These are phyloP conservation scores for Augochlorella aurata DNA, from an alignment of 2,888 invertebrate genomes.

Conservation along the genomic window DNA sequence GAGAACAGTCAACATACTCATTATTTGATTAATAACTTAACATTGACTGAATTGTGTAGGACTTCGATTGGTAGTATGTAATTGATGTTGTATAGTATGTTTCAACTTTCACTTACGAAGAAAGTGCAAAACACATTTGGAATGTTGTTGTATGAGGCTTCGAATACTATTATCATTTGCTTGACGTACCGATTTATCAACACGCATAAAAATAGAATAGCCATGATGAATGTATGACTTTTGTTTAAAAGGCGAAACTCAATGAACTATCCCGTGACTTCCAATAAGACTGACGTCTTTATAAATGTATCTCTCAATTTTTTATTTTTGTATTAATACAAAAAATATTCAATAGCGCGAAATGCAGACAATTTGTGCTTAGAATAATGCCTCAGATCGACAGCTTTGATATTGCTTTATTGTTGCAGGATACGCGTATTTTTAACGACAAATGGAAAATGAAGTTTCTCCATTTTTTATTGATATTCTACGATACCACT, in stretches of 20 bases:
- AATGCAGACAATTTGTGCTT: background rate
- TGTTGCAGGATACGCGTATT: background rate
- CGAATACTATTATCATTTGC: background rate
- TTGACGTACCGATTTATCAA: background rate
- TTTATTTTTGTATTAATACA: background rate
- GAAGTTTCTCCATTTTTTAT: background rate
- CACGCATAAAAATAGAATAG: background rate
- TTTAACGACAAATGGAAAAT: background rate
- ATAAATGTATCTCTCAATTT: background rate
- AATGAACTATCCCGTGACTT: background rate
- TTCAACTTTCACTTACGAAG: background rate
- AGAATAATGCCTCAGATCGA: background rate
- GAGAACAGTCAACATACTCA: too few species aligned
- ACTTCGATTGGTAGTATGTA: too few species aligned
- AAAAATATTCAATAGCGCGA: background rate
- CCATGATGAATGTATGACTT: background rate
- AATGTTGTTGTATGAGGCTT: background rate
- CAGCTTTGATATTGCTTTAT: background rate
- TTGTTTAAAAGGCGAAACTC: background rate
- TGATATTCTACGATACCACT: background rate
- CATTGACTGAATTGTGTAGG: too few species aligned
- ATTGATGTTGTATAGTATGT: too few species aligned
- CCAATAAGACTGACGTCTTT: conserved; percentile 8
- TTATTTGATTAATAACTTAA: too few species aligned
- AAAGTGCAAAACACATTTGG: background rate